Conservation (phyloP, 2,797 vertebrate species). For the Enteromius argenteus region DNA sequence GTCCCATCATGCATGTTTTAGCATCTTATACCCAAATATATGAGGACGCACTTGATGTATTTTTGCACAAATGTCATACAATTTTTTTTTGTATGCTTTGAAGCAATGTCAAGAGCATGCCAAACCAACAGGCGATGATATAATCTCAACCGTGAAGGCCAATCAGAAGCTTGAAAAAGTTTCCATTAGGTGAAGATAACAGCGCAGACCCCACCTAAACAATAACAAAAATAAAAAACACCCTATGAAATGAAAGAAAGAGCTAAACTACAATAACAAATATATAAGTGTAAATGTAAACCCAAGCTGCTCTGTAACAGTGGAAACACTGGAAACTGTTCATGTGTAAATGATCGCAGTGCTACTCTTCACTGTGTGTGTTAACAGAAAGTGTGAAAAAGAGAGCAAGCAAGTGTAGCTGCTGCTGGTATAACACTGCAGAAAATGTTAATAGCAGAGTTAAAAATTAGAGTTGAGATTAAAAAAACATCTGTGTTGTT, state of each 20-base stretch:
- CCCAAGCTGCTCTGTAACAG: not conserved
- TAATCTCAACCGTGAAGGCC: no score
- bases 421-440: not conserved
- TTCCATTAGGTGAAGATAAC: no score
- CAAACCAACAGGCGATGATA: no score
- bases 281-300: not conserved
- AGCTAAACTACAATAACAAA: not conserved
- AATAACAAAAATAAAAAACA: not conserved
- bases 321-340: no score
- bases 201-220: not conserved
- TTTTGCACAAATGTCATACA: not conserved
- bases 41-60: not conserved
- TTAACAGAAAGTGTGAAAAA: not conserved
- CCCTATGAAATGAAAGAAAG: not conserved
- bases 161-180: no score
- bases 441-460: not conserved
- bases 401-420: not conserved
- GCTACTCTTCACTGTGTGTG: not conserved
- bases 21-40: not conserved
- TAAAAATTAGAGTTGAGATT: not conserved
- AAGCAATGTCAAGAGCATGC: no score
- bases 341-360: not conserved
- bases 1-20: not conserved
- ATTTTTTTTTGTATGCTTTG: no score
- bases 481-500: not conserved